Evolutionary conservation across 2,888 invertebrate genomes (phyloP), one percentile per base, ranked within the genome.

Genomic region (Sphaerophoria taeniata): DNA sequence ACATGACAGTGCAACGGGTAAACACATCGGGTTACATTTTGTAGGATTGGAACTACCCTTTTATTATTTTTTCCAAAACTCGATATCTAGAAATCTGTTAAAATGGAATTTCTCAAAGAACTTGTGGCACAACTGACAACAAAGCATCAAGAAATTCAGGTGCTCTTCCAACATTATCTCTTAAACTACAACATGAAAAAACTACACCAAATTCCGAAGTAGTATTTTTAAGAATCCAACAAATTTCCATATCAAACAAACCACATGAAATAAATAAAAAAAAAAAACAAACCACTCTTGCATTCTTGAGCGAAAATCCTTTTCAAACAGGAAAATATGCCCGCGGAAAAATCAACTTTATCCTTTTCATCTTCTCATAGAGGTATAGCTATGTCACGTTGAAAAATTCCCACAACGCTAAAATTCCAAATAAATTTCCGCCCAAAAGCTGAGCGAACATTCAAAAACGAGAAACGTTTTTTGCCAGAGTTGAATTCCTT

Each of bases 191-290:
- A 49, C 49, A 39, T 2, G 4, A 39, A 16, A n/a, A 67, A 31
- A 39, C 16, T 16, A 5, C 36, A 6, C 14, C 2, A 39, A 51
- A 65, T 65, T 36, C 51, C 16, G 16, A 49, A 65, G 49, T 49
- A 34, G 14, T 61, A 43, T 43, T 24, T 11, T 0, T 11, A 12
- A 24, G 9, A 47, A 45, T 60, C 7, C 47, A 51, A 53, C 60
- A 3, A 65, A 83, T 83, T 83, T 78, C 49, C 83, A 83, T 83
- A 78, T 78, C 78, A 84, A 84, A 84, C 60, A 67, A 79, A 72
- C 43, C 47, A 5, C 24, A 24, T 24, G 24, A 24, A n/a, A 16
- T 6, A 34, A 77, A 63, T 55, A 34, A 51, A 36, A 65, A 49
- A 3, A 14, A 9, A 9, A 11, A 34, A 53, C 33, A 6, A 12